Evolutionary conservation across 2,888 invertebrate species (phyloP), one percentile per base, ranked within the genome.

Genomic region (Drosophila rubida): DNA sequence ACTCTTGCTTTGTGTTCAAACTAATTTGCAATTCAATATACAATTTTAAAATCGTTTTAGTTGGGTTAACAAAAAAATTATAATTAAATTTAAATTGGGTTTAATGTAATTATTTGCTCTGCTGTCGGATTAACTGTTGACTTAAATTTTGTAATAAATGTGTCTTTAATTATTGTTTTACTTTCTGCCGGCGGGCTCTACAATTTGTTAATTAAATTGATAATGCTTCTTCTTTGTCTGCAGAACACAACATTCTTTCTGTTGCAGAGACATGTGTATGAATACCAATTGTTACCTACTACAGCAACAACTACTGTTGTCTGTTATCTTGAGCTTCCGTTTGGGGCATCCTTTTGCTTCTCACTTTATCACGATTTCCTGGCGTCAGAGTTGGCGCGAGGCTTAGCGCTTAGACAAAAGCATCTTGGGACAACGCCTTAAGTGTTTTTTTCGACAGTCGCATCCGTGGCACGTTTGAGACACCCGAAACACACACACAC

Each of bases 321-420:
- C 35, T 58, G 63, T 46, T 72, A 46, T 72, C 13, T 23, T 13
- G 4, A 57, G 53, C 35, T 66, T 45, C 46, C 49, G 44, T 27
- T 54, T 32, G 7, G 30, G 35, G 27, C 35, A 41, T 51, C 46
- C 64, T 61, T 60, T 61, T 49, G 30, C 42, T 49, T 49, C 14
- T n/a, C 57, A 25, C 42, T 48, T 74, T 54, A 77, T 61, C 62
- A 62, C 48, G 41, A 30, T 5, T 53, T 45, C 39, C 46, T 30
- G 61, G 66, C 14, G 58, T 59, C 58, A 39, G 58, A 55, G 64
- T 19, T 37, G 62, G 80, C 65, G 80, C 53, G 49, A 73, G 69
- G 42, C 70, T 76, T 75, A 66, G 80, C 83, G 78, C 87, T 71
- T 88, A 83, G 80, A 88, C 87, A 73, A 86, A 65, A 50, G 67